Percentiles rank a stretch among this genome's conserved stretches.
phyloP scores from a whole-genome alignment of 2,113 vertebrate genomes.

The Gavia stellata region DNA sequence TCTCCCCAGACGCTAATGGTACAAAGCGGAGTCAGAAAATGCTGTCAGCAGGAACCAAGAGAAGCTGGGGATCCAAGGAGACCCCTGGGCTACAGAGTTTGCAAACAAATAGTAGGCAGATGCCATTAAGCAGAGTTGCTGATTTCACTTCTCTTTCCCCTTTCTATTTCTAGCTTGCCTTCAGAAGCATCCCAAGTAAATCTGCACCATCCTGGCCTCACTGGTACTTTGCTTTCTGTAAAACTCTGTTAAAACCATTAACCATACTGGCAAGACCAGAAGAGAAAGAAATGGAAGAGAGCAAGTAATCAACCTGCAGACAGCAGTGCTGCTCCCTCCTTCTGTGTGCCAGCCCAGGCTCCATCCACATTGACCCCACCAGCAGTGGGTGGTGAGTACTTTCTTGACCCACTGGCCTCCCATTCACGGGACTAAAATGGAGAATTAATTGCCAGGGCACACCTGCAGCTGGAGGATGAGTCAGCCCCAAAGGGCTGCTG shows the following conservation, averaged over 20 bases:
- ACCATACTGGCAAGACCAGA: neutral
- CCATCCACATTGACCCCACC: neutral
- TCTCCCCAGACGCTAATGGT: neutral
- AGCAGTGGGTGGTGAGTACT: neutral
- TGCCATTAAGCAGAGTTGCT: neutral
- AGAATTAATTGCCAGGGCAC: slow-evolving; percentile 17
- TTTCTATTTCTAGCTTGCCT: neutral
- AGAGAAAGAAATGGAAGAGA: neutral
- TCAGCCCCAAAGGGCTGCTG: slow-evolving; percentile 47
- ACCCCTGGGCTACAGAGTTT: neutral
- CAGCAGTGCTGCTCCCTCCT: neutral
- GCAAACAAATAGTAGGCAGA: neutral
- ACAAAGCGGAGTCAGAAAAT: neutral
- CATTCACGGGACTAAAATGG: neutral
- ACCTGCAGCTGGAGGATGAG: slow-evolving; percentile 52
- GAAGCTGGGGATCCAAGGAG: neutral
- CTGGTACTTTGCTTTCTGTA: neutral
- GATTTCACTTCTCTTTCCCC: neutral
- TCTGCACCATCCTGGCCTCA: neutral
- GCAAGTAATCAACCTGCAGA: neutral
- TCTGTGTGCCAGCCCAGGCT: neutral
- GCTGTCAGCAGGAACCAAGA: neutral
- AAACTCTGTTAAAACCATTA: neutral
- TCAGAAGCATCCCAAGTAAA: neutral
- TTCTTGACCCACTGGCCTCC: neutral